Conservation (phyloP, 2,797 vertebrate species). For the Simalia tracyae region DNA sequence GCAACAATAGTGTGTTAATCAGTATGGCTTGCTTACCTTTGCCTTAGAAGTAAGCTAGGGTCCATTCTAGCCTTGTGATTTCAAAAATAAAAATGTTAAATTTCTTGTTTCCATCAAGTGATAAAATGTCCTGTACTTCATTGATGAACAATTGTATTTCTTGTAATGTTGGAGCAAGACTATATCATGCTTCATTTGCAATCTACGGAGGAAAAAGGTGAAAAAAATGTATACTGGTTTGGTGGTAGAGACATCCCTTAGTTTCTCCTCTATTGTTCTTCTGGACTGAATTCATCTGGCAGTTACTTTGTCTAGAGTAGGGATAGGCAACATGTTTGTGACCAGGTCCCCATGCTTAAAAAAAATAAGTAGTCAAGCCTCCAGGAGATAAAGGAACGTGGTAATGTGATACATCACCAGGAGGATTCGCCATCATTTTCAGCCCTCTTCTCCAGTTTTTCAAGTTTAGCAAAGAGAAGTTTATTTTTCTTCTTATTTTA, state of each 20-base stretch:
- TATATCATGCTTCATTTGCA: neutral
- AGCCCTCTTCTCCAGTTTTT: neutral
- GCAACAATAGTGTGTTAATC: neutral
- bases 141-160: neutral
- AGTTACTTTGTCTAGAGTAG: neutral
- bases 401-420: neutral
- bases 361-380: neutral
- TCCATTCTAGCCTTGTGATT: neutral
- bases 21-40: neutral
- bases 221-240: neutral
- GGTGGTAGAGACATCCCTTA: too few relatives aligned
- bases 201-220: neutral
- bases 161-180: neutral
- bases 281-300: neutral
- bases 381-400: neutral
- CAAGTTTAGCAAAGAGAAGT: neutral
- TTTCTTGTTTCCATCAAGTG: neutral
- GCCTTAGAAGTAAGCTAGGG: neutral
- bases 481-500: neutral
- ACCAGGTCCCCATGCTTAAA: neutral
- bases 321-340: neutral
- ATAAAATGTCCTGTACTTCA: too few relatives aligned
- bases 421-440: neutral
- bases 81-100: neutral
- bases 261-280: neutral